Base-by-base conservation (phyloP, 2,797 vertebrate genomes). In the Pseudopleuronectes americanus region DNA sequence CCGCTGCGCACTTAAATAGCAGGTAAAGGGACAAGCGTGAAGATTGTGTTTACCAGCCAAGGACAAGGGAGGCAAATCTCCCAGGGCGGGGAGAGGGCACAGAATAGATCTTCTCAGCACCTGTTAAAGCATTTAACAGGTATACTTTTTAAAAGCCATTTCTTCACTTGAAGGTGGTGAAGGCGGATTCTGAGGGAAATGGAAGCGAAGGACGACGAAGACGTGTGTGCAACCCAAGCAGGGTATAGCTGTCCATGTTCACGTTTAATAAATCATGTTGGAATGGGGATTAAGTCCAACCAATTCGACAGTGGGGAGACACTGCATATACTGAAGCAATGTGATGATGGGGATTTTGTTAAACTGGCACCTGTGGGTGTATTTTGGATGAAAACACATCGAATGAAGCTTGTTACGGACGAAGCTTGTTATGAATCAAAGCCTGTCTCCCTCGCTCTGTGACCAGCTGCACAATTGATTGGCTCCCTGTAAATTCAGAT, bases 1-100 rank as follows among this genome's bases (percentile, higher is more conserved):
- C 57, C 45, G 7, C 36, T 17, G 51, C 26, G 47, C 74, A 81
- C 72, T 83, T 80, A 88, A 89, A 89, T 83, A 88, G 72, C 69
- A 87, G 76, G 72, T 82, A 77, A 38, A 85, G 84, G 86, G 89
- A 90, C 83, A 86, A 67, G 83, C 54, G 57, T 61, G 76, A 77
- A 90, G 85, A 90, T 84, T 88, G 79, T 89, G 79, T 90, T 90
- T 90, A 86, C 85, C 65, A 82, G 82, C 65, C 90, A 92, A 92
- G 87, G 90, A 90, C 87, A 79, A 77, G 65, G 51, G 53, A 85
- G 64, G 74, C 66, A 77, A 79, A 80, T 80, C 77, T 84, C 72
- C 33, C 48, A 36, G 71, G 71, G 59, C 0, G 36, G 57, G 22
- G 57, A 71, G 64, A 62, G 56, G 24, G 28, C 1, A 22, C 53